Evolutionary conservation across 1,140 invertebrate genomes (phyloP), one percentile per base, ranked within the genome.

Genomic region (Drosophila ogumai): DNA sequence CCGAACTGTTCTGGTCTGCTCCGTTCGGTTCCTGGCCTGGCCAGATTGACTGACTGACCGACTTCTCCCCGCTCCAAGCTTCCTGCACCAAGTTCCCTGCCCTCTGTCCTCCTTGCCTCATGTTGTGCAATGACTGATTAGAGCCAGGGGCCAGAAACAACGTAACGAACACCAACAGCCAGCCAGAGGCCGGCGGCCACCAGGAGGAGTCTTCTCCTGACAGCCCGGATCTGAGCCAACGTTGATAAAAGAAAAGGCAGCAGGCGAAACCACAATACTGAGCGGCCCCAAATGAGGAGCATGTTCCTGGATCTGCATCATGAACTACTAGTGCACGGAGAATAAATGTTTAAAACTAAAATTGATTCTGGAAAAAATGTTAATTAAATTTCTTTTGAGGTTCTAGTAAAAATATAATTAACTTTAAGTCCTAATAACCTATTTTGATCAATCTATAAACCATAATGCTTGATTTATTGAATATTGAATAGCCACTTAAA

Each of bases 221-320:
- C 63, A 74, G 58, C 56, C 38, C 34, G 69, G 49, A 64, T 68
- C 82, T 82, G 82, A 66, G 76, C n/a, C 66, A 88, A 60, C 67
- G 78, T 80, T 87, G 84, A 87, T 87, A 87, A 87, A 87, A 88
- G 84, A 88, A 87, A 80, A 82, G 67, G 61, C 79, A 88, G 84
- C 64, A 60, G 78, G 63, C 47, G 54, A 82, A 88, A 79, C 84
- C 82, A 88, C 82, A 87, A 87, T 88, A 76, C 82, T 66, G 72
- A 80, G 59, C 65, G 57, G 59, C 43, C 49, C 32, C 73, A 55
- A 68, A 68, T 76, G 74, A 67, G 63, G 74, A 61, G 78, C 57
- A 55, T 36, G 41, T 69, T 50, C 50, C 47, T 31, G 54, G 41
- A 43, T 17, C 38, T 40, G 34, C 8, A n/a, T 10, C 17, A 52